Evolutionary conservation across 2,888 invertebrate species (phyloP), one percentile per base, ranked within the genome.

Genomic region (Drepanosiphum platanoidis): DNA sequence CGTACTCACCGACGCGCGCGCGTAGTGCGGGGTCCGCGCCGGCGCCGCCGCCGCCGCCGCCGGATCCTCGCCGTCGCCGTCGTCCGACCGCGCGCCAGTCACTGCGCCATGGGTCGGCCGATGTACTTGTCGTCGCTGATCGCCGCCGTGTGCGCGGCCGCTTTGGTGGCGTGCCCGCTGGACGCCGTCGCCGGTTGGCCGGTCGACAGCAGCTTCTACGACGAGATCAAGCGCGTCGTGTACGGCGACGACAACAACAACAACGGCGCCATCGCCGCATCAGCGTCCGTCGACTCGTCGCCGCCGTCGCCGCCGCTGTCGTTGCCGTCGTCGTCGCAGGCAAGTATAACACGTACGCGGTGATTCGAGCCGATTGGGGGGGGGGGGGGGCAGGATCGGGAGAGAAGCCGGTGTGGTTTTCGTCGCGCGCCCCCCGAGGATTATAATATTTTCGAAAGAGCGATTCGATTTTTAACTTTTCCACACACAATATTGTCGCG

Each of bases 161-260:
- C 52, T 68, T 46, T 66, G 27, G 5, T 71, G 39, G 81, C 81
- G 39, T 58, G 58, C 32, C 81, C 71, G 39, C 0, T 1, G 58
- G 61, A 13, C 15, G 32, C 68, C n/a, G n/a, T n/a, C 30, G 27
- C 32, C 32, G 84, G 84, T 52, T 84, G 77, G 84, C 68, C 84
- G 36, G 39, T 75, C 30, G 84, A 84, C 58, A 84, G 77, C 75
- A 58, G 30, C 36, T 84, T 84, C 30, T 84, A 84, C 39, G 68
- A 84, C 36, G 52, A 77, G 68, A 84, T 84, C 75, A 84, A 77
- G 39, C 46, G 84, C n/a, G 39, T 84, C 32, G 75, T 84, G 66
- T 84, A 84, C 58, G 77, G 77, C 27, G 22, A 66, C 34, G 66
- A 22, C 52, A 58, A 46, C 22, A 3, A 0, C 34, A 34, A 34